phyloP scores from a whole-genome alignment of 1,140 invertebrate genomes.

The Latrodectus geometricus region DNA sequence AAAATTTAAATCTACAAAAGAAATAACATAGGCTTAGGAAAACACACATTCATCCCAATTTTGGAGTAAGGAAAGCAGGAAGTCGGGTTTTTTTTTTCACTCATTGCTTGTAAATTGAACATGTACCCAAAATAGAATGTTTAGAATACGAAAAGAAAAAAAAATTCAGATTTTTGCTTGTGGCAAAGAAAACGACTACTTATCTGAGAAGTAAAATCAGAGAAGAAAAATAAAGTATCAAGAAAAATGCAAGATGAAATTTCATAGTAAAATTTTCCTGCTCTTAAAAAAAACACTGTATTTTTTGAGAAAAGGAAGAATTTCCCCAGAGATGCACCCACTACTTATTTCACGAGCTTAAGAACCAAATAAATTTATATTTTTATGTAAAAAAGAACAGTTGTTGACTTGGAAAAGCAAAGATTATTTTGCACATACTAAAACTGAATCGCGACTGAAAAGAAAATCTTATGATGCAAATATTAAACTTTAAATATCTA shows the following conservation, averaged over 20 bases:
- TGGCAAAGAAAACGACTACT: conserved; percentile 41
- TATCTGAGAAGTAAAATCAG: conserved; percentile 21
- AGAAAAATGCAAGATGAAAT: neutral
- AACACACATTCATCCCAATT: conserved; percentile 27
- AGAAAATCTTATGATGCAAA: too few relatives aligned
- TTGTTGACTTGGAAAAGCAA: too few relatives aligned
- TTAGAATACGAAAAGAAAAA: conserved; percentile 21
- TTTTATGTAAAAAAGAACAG: too few relatives aligned
- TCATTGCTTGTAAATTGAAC: conserved; percentile 37
- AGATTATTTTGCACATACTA: too few relatives aligned
- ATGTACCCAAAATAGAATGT: conserved; percentile 34
- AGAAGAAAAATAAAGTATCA: neutral
- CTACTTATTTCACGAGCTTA: conserved; percentile 16
- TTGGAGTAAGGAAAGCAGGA: conserved; percentile 6
- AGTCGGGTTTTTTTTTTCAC: neutral
- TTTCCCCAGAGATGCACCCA: conserved; percentile 35
- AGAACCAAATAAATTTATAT: too few relatives aligned
- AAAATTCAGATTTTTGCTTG: conserved; percentile 19
- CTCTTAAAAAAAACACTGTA: conserved; percentile 22
- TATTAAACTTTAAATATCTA: too few relatives aligned
- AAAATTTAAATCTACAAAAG: conserved; percentile 23
- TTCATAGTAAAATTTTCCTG: conserved; percentile 56
- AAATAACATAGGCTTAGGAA: conserved; percentile 21
- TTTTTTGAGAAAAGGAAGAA: conserved; percentile 32
- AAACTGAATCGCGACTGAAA: too few relatives aligned